These are phyloP conservation scores for Lepisosteus osseus DNA, from an alignment of 2,113 vertebrate genomes.

Conservation along the genomic window DNA sequence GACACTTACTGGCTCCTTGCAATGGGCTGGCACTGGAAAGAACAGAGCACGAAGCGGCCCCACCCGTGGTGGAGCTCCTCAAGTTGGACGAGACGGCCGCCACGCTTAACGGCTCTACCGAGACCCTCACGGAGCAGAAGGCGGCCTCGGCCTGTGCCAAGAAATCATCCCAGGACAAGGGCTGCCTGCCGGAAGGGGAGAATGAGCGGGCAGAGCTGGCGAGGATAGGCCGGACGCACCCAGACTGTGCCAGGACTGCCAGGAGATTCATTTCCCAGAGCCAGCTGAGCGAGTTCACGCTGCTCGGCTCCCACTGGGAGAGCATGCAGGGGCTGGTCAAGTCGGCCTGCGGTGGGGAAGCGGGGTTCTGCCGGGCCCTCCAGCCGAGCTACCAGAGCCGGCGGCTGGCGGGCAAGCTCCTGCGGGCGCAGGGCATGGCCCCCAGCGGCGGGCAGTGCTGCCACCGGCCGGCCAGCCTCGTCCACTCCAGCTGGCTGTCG, in stretches of 20 bases:
- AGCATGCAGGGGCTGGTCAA: slow-evolving; percentile 86
- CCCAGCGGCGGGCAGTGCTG: slow-evolving; percentile 67
- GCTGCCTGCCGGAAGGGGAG: slow-evolving; percentile 21
- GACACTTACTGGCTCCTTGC: slow-evolving; percentile 36
- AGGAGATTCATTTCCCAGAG: slow-evolving; percentile 77
- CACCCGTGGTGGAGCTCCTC: slow-evolving; percentile 34
- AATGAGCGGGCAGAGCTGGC: not conserved
- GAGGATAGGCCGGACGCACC: slow-evolving; percentile 31
- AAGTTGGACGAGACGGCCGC: slow-evolving; percentile 34
- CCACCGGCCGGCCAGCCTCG: slow-evolving; percentile 45
- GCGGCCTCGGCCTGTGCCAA: slow-evolving; percentile 17
- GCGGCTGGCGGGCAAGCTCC: slow-evolving; percentile 68
- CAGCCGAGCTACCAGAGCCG: slow-evolving; percentile 78
- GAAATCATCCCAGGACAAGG: not conserved
- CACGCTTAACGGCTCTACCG: slow-evolving; percentile 62
- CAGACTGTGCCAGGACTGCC: slow-evolving; percentile 58
- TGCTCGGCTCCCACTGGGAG: slow-evolving; percentile 87
- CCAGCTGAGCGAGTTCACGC: slow-evolving; percentile 79
- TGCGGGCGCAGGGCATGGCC: slow-evolving; percentile 63
- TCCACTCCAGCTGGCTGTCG: slow-evolving; percentile 49
- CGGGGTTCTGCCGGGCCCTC: slow-evolving; percentile 60
- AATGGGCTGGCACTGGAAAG: slow-evolving; percentile 29
- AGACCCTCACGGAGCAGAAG: slow-evolving; percentile 60
- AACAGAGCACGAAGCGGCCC: not conserved
- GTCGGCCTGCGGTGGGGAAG: slow-evolving; percentile 69